Conservation (phyloP, 2,888 invertebrate genomes). For the Nomada goodeniana region DNA sequence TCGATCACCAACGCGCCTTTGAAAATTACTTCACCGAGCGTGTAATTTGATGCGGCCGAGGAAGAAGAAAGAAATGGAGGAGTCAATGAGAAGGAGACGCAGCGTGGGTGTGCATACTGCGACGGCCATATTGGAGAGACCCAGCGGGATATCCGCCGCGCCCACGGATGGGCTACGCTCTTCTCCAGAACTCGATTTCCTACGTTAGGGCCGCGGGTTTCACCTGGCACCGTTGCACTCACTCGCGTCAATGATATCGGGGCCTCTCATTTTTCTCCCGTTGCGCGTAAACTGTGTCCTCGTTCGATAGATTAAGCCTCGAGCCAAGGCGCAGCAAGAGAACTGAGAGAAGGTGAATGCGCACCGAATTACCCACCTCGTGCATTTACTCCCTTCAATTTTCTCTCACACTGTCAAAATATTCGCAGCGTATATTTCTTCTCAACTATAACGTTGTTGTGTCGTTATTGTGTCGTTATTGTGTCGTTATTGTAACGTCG, state of each 20-base stretch:
- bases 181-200: slow-evolving; percentile 28
- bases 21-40: slow-evolving; percentile 70
- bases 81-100: slow-evolving; percentile 31
- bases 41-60: slow-evolving; percentile 66
- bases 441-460: no score
- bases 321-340: no score
- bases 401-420: no score
- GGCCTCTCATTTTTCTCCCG: slow-evolving; percentile 63
- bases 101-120: slow-evolving; percentile 77
- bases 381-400: no score
- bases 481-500: no score
- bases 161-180: slow-evolving; percentile 74
- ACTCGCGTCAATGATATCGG: slow-evolving; percentile 44
- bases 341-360: no score
- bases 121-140: slow-evolving; percentile 80
- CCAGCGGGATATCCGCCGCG: slow-evolving; percentile 81
- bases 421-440: no score
- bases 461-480: no score
- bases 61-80: slow-evolving; percentile 47
- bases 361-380: no score
- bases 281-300: slow-evolving; percentile 19
- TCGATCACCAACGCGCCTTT: slow-evolving; percentile 62
- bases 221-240: slow-evolving; percentile 41
- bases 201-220: slow-evolving; percentile 52
- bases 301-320: no score